phyloP scores from a whole-genome alignment of 2,888 invertebrate species.

The Endomychus coccineus region DNA sequence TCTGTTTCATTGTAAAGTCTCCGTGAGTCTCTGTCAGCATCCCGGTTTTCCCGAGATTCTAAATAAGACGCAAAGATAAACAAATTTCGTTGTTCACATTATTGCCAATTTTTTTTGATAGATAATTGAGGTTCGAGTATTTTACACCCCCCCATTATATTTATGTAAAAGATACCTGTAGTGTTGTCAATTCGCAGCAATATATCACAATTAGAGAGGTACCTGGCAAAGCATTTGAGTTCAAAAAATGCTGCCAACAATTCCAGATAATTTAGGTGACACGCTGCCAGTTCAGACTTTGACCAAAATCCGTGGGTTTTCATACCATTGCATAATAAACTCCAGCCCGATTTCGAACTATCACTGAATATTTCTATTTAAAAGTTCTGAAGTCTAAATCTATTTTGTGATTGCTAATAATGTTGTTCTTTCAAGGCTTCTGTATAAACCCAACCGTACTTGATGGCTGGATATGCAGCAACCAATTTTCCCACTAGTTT shows the following conservation, averaged over 20 bases:
- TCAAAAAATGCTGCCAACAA: constrained; percentile 13
- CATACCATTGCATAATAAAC: constrained; percentile 12
- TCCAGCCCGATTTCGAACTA: constrained; percentile 21
- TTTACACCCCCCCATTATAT: constrained; percentile 12
- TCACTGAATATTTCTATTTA: constrained; percentile 21
- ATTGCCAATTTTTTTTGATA: constrained; percentile 11
- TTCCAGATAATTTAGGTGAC: constrained; percentile 18
- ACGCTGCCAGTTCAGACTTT: constrained; percentile 10
- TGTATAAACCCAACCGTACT: constrained; percentile 17
- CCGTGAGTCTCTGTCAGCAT: too few species aligned
- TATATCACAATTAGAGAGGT: constrained; percentile 8
- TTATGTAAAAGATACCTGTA: constrained; percentile 13
- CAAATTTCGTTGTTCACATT: constrained; percentile 13
- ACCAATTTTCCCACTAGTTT: constrained; percentile 17
- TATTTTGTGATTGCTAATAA: constrained; percentile 3
- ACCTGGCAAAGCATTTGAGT: constrained; percentile 14
- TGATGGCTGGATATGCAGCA: constrained; percentile 20
- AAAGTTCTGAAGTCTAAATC: constrained; percentile 12
- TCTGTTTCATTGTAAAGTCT: too few species aligned
- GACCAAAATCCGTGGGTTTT: constrained; percentile 18
- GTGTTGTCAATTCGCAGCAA: constrained; percentile 14
- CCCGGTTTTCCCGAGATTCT: constrained; percentile 9
- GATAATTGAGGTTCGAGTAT: constrained; percentile 9
- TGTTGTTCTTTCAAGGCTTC: constrained; percentile 14
- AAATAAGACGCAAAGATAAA: constrained; percentile 16